Conservation (phyloP, 2,888 invertebrate species). For the Balanococcus diminutus region DNA sequence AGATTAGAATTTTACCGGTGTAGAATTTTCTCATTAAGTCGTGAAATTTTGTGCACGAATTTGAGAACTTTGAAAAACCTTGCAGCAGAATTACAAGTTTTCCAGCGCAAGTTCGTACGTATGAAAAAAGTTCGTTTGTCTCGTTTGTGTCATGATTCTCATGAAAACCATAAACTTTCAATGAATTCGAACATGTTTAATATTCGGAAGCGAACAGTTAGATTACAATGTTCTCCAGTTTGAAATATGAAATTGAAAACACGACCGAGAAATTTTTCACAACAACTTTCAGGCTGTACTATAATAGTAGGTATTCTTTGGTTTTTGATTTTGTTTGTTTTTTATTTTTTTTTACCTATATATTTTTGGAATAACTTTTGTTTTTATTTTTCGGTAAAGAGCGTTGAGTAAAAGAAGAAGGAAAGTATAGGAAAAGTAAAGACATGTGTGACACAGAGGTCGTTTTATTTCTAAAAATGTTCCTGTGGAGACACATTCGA, state of each 20-base stretch:
- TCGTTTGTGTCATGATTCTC: too few relatives aligned
- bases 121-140: too few relatives aligned
- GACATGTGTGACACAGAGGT: conserved; percentile 36
- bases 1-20: too few relatives aligned
- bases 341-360: not conserved
- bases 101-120: too few relatives aligned
- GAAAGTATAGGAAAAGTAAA: conserved; percentile 31
- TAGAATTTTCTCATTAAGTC: too few relatives aligned
- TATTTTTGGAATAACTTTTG: conserved; percentile 2
- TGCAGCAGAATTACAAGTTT: too few relatives aligned
- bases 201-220: too few relatives aligned
- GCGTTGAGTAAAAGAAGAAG: conserved; percentile 3
- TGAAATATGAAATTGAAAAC: not conserved
- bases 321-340: not conserved
- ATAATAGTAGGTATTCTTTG: not conserved
- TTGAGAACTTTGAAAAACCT: too few relatives aligned
- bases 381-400: not conserved
- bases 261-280: not conserved
- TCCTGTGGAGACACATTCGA: conserved; percentile 42
- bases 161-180: too few relatives aligned
- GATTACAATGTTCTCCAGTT: too few relatives aligned
- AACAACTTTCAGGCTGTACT: not conserved
- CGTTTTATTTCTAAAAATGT: conserved; percentile 41
- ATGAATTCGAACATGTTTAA: too few relatives aligned
- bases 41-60: too few relatives aligned